These are phyloP conservation scores for Triplophysa siluroides DNA, from an alignment of 2,113 vertebrate genomes.

Conservation along the genomic window DNA sequence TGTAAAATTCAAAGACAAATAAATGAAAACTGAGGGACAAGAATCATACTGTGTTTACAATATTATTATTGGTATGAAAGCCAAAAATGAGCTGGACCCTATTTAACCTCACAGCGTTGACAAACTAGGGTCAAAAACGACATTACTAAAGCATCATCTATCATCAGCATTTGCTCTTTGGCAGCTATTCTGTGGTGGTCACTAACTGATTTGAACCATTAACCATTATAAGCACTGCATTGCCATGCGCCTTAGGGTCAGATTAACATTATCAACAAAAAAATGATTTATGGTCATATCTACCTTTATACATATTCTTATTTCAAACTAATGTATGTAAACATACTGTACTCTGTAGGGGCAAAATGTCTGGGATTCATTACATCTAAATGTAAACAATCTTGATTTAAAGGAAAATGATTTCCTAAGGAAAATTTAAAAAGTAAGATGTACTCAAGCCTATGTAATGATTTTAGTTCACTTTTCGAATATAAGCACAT, in stretches of 20 bases:
- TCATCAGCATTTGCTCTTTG: constrained; percentile 9
- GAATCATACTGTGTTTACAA: too few relatives aligned
- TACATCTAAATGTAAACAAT: too few relatives aligned
- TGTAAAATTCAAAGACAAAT: background rate
- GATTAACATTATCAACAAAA: background rate
- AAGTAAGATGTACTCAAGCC: too few relatives aligned
- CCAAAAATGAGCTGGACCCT: constrained; percentile 24
- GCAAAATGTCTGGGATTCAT: background rate
- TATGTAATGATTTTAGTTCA: too few relatives aligned
- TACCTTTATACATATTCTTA: background rate
- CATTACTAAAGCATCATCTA: background rate
- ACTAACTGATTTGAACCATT: background rate
- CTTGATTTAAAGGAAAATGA: too few relatives aligned
- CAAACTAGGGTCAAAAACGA: constrained; percentile 30
- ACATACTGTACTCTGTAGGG: background rate
- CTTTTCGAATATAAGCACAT: too few relatives aligned
- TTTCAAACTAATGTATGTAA: background rate
- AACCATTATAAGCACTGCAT: background rate
- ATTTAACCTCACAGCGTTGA: constrained; percentile 30
- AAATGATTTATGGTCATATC: background rate
- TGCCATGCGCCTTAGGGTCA: background rate
- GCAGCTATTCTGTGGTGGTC: background rate
- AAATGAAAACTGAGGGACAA: too few relatives aligned
- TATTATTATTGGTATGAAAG: too few relatives aligned
- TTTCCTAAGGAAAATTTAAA: too few relatives aligned